Percentiles rank a stretch among this genome's conserved stretches.
phyloP scores from a whole-genome alignment of 92 coral and sea anemone species.

The Porites evermanni region DNA sequence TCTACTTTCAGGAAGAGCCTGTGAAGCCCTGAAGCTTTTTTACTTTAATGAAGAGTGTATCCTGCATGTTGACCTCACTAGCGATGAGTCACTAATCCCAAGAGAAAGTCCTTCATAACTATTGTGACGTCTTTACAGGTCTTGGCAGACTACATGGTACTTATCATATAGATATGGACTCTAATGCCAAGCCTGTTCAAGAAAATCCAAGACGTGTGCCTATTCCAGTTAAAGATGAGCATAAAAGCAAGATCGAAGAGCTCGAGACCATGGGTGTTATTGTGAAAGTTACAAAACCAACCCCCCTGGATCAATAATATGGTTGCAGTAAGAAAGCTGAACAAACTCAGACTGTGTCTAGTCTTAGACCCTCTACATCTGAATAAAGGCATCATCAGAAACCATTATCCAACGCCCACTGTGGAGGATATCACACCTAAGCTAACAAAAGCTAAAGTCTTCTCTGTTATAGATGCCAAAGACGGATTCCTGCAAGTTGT shows the following conservation, averaged over 20 bases:
- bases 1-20: constrained; percentile 50
- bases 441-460: too few species aligned
- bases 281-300: background rate
- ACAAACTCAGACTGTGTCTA: background rate
- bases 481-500: constrained; percentile 71
- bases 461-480: constrained; percentile 3
- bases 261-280: background rate
- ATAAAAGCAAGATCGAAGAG: background rate
- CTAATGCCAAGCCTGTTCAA: background rate
- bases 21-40: constrained; percentile 52
- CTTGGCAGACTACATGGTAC: background rate
- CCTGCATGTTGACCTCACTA: too few species aligned
- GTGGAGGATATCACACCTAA: background rate
- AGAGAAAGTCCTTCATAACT: background rate
- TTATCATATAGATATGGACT: background rate
- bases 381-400: background rate
- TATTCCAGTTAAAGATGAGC: background rate
- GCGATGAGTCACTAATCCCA: background rate
- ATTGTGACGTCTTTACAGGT: background rate
- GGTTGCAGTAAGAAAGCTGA: too few species aligned
- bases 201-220: too few species aligned
- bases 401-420: constrained; percentile 12
- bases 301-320: background rate
- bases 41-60: constrained; percentile 13
- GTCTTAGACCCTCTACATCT: background rate